phyloP scores from a whole-genome alignment of 2,113 vertebrate genomes.

The Craseonycteris thonglongyai region DNA sequence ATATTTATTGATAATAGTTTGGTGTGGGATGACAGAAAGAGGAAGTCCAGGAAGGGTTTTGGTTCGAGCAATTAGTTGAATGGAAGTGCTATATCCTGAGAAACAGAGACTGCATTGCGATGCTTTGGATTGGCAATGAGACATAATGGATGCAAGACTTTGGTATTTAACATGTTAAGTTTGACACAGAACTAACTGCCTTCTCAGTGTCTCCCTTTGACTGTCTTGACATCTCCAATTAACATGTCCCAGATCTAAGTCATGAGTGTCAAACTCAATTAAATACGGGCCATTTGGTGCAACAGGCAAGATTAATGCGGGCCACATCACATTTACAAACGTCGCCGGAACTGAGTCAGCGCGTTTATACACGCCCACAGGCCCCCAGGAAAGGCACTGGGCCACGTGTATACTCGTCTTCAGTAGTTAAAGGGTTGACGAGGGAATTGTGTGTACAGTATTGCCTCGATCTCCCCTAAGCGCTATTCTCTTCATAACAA shows the following conservation, averaged over 20 bases:
- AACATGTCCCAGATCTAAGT: not conserved
- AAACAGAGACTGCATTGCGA: not conserved
- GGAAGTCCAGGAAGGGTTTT: not conserved
- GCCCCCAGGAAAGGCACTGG: no score
- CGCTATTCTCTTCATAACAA: no score
- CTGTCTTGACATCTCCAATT: not conserved
- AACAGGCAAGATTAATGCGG: no score
- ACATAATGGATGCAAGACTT: not conserved
- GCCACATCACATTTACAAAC: no score
- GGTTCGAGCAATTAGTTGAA: not conserved
- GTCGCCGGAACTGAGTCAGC: no score
- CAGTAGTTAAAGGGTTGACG: no score
- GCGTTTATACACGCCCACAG: no score
- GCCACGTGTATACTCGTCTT: no score
- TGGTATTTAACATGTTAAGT: not conserved
- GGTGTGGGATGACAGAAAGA: not conserved
- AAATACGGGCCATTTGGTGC: no score
- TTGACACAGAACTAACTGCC: not conserved
- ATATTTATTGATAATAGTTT: not conserved
- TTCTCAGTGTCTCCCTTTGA: not conserved
- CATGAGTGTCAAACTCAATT: no score
- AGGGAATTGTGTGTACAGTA: no score
- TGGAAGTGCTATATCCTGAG: not conserved
- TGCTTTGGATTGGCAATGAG: not conserved
- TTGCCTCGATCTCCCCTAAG: no score